These are phyloP conservation scores for Malurus elegans DNA, from an alignment of 2,113 vertebrate species.

Conservation along the genomic window DNA sequence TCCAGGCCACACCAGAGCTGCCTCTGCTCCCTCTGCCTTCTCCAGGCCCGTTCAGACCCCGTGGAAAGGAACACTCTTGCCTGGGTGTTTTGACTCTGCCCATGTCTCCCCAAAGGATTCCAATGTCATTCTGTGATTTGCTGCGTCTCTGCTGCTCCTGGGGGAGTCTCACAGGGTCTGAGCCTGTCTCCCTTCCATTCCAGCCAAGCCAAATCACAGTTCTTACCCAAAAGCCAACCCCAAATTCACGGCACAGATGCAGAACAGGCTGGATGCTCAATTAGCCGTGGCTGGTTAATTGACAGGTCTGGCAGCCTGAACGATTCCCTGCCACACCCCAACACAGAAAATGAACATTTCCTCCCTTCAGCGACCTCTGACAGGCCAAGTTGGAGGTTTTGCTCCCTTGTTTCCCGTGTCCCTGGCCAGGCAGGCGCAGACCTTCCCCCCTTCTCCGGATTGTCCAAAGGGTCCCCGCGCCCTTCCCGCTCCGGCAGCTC, in stretches of 20 bases:
- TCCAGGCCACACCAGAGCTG: not conserved
- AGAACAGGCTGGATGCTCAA: not conserved
- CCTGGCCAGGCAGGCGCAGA: not conserved
- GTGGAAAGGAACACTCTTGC: not conserved
- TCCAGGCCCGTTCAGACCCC: not conserved
- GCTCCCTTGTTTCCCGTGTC: rapidly evolving
- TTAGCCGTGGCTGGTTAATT: not conserved
- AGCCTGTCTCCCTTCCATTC: not conserved
- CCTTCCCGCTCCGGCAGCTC: not conserved
- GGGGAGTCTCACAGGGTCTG: not conserved
- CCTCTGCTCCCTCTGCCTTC: not conserved
- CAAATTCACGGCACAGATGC: not conserved
- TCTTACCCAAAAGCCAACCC: not conserved
- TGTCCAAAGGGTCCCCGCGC: not conserved
- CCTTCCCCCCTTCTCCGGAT: not conserved
- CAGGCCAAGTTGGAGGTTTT: not conserved
- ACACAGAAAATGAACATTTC: rapidly evolving
- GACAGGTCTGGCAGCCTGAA: no score
- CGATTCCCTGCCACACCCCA: not conserved
- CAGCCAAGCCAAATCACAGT: rapidly evolving
- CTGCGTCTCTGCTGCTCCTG: not conserved
- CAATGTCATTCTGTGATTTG: not conserved
- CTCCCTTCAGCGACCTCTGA: rapidly evolving
- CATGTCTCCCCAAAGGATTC: not conserved
- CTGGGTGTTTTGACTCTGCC: not conserved